Conservation (phyloP, 2,797 vertebrate species). For the Paedocypris micromegethes region DNA sequence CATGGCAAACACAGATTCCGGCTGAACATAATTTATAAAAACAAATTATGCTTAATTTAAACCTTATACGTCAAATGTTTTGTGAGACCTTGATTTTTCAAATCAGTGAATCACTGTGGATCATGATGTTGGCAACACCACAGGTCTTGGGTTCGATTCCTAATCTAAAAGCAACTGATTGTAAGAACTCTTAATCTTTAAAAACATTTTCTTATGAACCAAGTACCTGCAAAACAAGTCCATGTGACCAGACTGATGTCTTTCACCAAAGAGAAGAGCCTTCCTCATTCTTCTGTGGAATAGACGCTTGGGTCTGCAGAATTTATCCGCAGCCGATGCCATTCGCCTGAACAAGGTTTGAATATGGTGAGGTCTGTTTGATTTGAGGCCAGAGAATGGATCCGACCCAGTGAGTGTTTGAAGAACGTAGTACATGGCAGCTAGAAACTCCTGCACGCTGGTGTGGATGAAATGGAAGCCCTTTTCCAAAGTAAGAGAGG, state of each 20-base stretch:
- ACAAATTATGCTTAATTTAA: too few species aligned
- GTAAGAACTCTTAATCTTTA: too few species aligned
- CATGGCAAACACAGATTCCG: too few species aligned
- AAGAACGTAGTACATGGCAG: slow-evolving; percentile 51
- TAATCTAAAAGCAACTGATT: too few species aligned
- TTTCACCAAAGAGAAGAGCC: slow-evolving; percentile 45
- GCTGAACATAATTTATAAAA: too few species aligned
- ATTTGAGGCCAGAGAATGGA: slow-evolving; percentile 48
- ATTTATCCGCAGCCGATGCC: slow-evolving; percentile 23
- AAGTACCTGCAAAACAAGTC: slow-evolving; percentile 55
- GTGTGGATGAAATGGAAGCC: slow-evolving; percentile 56
- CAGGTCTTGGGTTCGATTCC: too few species aligned
- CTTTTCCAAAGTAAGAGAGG: slow-evolving; percentile 49
- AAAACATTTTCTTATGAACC: too few species aligned
- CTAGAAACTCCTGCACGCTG: slow-evolving; percentile 56
- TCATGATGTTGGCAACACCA: too few species aligned
- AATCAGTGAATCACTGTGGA: too few species aligned
- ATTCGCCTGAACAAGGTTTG: slow-evolving; percentile 16
- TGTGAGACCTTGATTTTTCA: too few species aligned
- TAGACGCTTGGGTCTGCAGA: slow-evolving; percentile 30
- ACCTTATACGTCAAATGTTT: too few species aligned
- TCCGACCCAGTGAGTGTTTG: slow-evolving; percentile 50
- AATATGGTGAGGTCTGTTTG: slow-evolving; percentile 13
- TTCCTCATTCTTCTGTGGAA: slow-evolving; percentile 46
- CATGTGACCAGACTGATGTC: slow-evolving; percentile 54